phyloP scores from a whole-genome alignment of 2,113 vertebrate species.

The Dipodomys spectabilis region DNA sequence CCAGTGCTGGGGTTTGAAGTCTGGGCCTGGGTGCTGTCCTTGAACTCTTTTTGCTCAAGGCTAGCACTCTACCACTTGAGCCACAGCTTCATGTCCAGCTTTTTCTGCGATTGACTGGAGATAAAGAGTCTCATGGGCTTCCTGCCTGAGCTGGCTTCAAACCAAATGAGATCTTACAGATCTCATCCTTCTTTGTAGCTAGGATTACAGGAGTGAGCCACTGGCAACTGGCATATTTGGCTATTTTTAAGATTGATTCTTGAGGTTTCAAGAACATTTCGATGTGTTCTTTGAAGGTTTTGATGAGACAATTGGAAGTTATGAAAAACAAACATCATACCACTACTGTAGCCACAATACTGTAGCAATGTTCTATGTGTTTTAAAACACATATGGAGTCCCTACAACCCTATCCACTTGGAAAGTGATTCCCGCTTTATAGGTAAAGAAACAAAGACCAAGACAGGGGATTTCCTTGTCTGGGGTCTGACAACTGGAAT shows the following conservation, averaged over 20 bases:
- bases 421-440: not conserved
- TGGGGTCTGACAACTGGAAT: not conserved
- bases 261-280: slow-evolving; percentile 41
- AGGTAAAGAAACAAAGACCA: not conserved
- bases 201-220: not conserved
- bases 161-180: too few species aligned
- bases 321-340: not conserved
- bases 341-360: not conserved
- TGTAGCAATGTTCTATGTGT: not conserved
- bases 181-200: not conserved
- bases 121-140: too few species aligned
- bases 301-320: not conserved
- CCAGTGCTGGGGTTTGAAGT: too few species aligned
- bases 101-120: too few species aligned
- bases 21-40: too few species aligned
- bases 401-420: not conserved
- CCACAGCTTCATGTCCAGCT: too few species aligned
- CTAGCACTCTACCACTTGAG: too few species aligned
- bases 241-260: not conserved
- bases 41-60: too few species aligned
- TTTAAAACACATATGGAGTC: slow-evolving; percentile 18
- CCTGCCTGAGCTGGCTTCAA: too few species aligned
- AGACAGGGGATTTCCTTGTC: not conserved
- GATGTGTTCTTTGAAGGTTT: not conserved
- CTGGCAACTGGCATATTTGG: not conserved